A percentile compares a stretch with the other conserved stretches of the same genome.
Evolutionary conservation across 2,797 vertebrate genomes (phyloP).

Genomic region (Acanthurus tractus): DNA sequence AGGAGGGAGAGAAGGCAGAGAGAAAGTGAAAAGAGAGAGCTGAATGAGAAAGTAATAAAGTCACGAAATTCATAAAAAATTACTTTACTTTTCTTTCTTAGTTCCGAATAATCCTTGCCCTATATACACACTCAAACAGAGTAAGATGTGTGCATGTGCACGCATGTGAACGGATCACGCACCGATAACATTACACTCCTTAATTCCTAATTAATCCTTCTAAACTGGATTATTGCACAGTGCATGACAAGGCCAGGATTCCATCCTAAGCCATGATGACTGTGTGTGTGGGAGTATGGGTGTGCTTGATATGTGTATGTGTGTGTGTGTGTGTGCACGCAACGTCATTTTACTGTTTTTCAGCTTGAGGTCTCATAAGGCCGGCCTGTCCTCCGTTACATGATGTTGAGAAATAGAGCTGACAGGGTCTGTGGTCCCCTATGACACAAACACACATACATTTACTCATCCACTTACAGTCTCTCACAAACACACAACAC

Average conservation of each 20-base stretch:
- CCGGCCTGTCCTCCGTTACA: constrained; percentile 64
- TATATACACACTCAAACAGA: constrained; percentile 66
- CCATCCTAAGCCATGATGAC: constrained; percentile 49
- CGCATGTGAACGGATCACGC: constrained; percentile 69
- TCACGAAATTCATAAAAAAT: constrained; percentile 43
- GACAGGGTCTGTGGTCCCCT: constrained; percentile 59
- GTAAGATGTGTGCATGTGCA: constrained; percentile 47
- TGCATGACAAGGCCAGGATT: constrained; percentile 77
- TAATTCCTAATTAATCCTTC: constrained; percentile 87
- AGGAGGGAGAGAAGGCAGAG: constrained; percentile 22
- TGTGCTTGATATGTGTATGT: constrained; percentile 4
- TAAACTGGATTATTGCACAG: constrained; percentile 79
- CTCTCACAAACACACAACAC: constrained; percentile 20
- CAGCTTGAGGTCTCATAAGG: constrained; percentile 68
- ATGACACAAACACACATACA: constrained; percentile 50
- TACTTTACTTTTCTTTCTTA: constrained; percentile 63
- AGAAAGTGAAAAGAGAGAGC: constrained; percentile 28
- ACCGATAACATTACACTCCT: constrained; percentile 83
- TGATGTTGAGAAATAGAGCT: constrained; percentile 74
- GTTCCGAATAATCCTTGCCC: constrained; percentile 68
- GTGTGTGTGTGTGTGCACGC: neutral
- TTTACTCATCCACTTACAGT: constrained; percentile 6
- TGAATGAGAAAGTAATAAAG: constrained; percentile 59
- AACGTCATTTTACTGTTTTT: constrained; percentile 58
- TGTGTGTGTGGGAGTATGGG: neutral